Percentiles rank a stretch among this genome's conserved stretches.
These are phyloP conservation scores for Augiades crinisus DNA, from an alignment of 2,888 invertebrate species.

Conservation along the genomic window DNA sequence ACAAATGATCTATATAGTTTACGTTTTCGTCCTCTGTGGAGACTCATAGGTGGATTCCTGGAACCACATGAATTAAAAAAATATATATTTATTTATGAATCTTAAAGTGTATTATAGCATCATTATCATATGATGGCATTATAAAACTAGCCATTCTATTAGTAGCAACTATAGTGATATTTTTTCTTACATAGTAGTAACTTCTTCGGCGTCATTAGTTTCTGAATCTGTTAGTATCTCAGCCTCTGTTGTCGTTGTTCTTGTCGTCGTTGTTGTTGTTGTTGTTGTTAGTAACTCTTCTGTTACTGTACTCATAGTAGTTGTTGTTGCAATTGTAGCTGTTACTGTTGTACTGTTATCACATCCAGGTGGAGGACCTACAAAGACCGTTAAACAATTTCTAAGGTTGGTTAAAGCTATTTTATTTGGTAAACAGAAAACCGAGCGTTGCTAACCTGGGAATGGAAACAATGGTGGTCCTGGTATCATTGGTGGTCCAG, in stretches of 20 bases:
- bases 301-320: neutral
- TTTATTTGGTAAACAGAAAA: neutral
- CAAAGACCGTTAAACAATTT: neutral
- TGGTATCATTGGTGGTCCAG: slow-evolving; percentile 36
- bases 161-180: too few relatives aligned
- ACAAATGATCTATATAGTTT: too few relatives aligned
- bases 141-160: too few relatives aligned
- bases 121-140: too few relatives aligned
- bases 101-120: too few relatives aligned
- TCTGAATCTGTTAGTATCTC: neutral
- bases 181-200: neutral
- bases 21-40: too few relatives aligned
- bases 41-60: too few relatives aligned
- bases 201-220: neutral
- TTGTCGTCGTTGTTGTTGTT: neutral
- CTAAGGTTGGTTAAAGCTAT: neutral
- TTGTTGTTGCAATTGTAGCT: neutral
- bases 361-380: slow-evolving; percentile 1
- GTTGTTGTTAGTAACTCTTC: neutral
- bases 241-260: neutral
- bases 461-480: slow-evolving; percentile 53
- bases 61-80: too few relatives aligned
- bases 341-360: slow-evolving; percentile 17
- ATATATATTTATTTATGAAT: too few relatives aligned
- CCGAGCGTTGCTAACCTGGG: slow-evolving; percentile 38